Conservation (phyloP, 2,797 vertebrate genomes). For the Ptychobarbus kaznakovi region DNA sequence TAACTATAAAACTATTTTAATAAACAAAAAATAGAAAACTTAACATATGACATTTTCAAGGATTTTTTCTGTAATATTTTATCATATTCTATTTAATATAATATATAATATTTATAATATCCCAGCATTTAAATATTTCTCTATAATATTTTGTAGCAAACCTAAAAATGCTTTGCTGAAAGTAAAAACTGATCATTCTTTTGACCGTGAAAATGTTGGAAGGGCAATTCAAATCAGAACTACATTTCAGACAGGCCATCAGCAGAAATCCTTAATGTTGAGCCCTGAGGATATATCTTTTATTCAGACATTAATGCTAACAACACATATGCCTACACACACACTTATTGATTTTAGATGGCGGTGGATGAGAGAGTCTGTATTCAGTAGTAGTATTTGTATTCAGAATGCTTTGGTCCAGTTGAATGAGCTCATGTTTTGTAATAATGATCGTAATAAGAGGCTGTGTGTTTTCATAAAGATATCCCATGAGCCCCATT, state of each 20-base stretch:
- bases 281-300: neutral
- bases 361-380: slow-evolving; percentile 12
- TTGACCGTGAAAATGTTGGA: neutral
- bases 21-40: no score
- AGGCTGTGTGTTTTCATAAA: slow-evolving; percentile 49
- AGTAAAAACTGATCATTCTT: neutral
- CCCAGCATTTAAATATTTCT: neutral
- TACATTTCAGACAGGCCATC: neutral
- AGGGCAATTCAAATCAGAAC: neutral
- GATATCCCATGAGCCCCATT: slow-evolving; percentile 41
- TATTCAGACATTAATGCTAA: slow-evolving; percentile 16
- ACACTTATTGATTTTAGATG: slow-evolving; percentile 7
- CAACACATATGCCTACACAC: neutral
- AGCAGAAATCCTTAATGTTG: no score
- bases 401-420: slow-evolving; percentile 35
- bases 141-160: neutral
- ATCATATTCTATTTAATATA: no score
- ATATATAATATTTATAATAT: no score
- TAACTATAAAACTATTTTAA: no score
- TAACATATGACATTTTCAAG: no score
- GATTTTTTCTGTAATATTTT: neutral
- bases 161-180: neutral
- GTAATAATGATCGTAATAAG: slow-evolving; percentile 56
- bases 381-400: slow-evolving; percentile 40
- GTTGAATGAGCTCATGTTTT: slow-evolving; percentile 32